Base-by-base conservation (phyloP, 2,113 vertebrate species). In the Isurus oxyrinchus region DNA sequence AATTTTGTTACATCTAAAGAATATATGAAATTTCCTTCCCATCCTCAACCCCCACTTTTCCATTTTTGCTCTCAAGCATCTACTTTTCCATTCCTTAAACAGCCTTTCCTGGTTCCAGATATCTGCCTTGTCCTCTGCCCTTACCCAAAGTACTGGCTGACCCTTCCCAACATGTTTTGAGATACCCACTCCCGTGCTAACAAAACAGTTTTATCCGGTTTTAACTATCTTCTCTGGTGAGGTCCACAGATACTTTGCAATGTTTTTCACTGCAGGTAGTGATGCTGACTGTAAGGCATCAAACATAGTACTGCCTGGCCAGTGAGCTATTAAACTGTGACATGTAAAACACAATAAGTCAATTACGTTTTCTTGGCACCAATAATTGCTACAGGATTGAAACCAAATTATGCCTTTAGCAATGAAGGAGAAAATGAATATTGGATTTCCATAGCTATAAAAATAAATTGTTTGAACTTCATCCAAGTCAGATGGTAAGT, bases 301-400 rank as follows among this genome's bases (percentile, higher is more conserved):
- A 88, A 55, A 11, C 35, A 14, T n/a, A 13, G 10, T 55, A 57
- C 49, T 90, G 49, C 87, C 25, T 31, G 25, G 25, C 25, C 49
- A 55, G 25, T 53, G 44, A 87, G 84, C 21, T 49, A 81, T 40
- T 55, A 57, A 13, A 25, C 10, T 13, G 2, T 55, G 53, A 90
- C 53, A 8, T 16, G 49, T 55, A 57, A 53, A 90, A 90, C 49
- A 55, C 13, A 40, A 81, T 40, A 40, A 81, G 40, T n/a, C 76
- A 81, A 81, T 81, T n/a, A 81, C n/a, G 19, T 81, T 81, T 69
- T 40, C 87, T 90, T 90, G 86, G 49, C 87, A 90, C 87, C 21
- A 31, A 27, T 57, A 57, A 88, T 57, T 53, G n/a, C 87, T 25
- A 55, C 25, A 88, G 23, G 53, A 88, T 88, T 25, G 53, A 88